Base-by-base conservation (phyloP, 23 tunicate genomes). In the Corella eumyota region DNA sequence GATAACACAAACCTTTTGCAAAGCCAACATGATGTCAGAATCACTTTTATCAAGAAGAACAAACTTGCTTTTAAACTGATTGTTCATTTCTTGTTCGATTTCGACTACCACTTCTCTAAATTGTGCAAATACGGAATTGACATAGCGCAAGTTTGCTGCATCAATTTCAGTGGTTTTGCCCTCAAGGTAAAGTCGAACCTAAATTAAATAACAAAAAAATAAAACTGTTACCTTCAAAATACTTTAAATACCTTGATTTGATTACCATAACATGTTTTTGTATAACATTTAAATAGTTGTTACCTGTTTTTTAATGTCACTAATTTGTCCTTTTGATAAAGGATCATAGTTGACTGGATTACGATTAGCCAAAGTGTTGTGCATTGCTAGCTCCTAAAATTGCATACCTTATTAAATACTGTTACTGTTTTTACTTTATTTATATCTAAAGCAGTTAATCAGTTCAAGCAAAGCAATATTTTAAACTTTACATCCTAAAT, bases 131-230 rank as follows among this genome's bases (percentile, higher is more conserved):
- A 88, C 59, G 4, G 77, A 67, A 31, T 68, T 74, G 19, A 88
- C 58, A 36, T 88, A 81, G 17, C 77, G 60, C 54, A 88, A 28
- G 59, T 66, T 88, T 1, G 56, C 34, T 21, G 79, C 81, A 49
- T 88, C 96, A 19, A 88, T 68, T 49, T 88, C 96, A 11, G 66
- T 67, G 25, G 81, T 55, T 35, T 88, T 88, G n/a, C 96, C 88
- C 46, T 88, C 87, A 1, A 88, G 72, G 47, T 70, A 88, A 3
- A 44, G 35, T 4, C 88, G 73, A 61, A 88, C 96, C 94, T 85
- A 6, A 21, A n/a, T n/a, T n/a, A n/a, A n/a, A n/a, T n/a, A 50
- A 19, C 20, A 55, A 0, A n/a, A 55, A 19, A 19, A 55, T 22
- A 44, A 44, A 15, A 11, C 15, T 44, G 15, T 44, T 11, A 44